Evolutionary conservation across 2,797 vertebrate genomes (phyloP).

Genomic region (Gymnoscopelus braueri): DNA sequence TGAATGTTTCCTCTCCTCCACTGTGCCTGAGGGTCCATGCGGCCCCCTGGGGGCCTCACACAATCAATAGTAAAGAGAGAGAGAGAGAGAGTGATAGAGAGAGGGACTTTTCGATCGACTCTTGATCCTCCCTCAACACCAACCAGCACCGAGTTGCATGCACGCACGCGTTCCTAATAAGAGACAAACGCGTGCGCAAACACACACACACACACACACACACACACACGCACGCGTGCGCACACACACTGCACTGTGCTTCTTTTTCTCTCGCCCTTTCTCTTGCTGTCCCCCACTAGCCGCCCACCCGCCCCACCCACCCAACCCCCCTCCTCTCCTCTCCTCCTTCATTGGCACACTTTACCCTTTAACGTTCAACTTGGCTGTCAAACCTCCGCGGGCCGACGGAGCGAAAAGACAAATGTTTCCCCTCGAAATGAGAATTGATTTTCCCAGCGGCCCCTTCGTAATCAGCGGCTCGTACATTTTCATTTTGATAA

Average conservation of each 20-base stretch:
- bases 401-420: slow-evolving; percentile 68
- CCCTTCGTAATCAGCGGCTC: slow-evolving; percentile 64
- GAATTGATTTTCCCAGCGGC: slow-evolving; percentile 75
- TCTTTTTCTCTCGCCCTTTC: not conserved
- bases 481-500: slow-evolving; percentile 68
- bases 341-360: slow-evolving; percentile 16
- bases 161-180: not conserved
- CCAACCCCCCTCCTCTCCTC: not conserved
- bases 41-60: slow-evolving; percentile 11
- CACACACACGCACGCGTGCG: not conserved
- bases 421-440: slow-evolving; percentile 78
- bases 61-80: slow-evolving; percentile 51
- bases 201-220: slow-evolving; percentile 29
- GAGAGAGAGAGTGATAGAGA: not conserved
- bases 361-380: slow-evolving; percentile 60
- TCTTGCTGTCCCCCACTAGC: not conserved
- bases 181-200: not conserved
- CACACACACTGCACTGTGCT: too few relatives aligned
- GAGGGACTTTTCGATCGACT: slow-evolving; percentile 34
- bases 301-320: not conserved
- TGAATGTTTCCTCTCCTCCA: slow-evolving; percentile 35
- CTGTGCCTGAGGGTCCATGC: slow-evolving; percentile 44
- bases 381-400: slow-evolving; percentile 57
- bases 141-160: not conserved
- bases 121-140: slow-evolving; percentile 13